Percentiles rank a stretch among this genome's conserved stretches.
Evolutionary conservation across 2,888 invertebrate genomes (phyloP).

Genomic region (Aethes cnicana): DNA sequence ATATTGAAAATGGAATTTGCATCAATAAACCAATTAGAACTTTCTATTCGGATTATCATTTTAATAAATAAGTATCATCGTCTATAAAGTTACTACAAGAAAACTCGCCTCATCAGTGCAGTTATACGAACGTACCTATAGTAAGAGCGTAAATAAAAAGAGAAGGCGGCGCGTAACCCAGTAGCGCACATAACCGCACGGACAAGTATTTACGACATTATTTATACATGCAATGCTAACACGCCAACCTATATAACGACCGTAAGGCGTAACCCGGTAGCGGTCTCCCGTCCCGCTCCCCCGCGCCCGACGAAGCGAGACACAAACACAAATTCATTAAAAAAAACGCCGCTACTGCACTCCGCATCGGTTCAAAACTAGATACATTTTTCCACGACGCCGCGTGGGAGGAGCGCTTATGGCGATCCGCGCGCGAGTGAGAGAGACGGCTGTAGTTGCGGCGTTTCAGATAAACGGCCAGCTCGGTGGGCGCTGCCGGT

Average conservation of each 20-base stretch:
- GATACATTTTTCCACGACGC: conserved; percentile 80
- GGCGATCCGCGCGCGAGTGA: conserved; percentile 42
- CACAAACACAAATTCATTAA: conserved; percentile 82
- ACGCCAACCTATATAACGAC: conserved; percentile 79
- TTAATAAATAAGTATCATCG: too few relatives aligned
- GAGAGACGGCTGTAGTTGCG: conserved; percentile 53
- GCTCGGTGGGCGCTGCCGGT: conserved; percentile 81
- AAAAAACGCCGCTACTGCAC: conserved; percentile 79
- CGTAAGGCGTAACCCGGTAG: conserved; percentile 82
- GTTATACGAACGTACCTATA: conserved; percentile 1
- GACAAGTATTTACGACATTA: conserved; percentile 75
- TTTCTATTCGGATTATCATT: conserved; percentile 15
- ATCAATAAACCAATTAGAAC: conserved; percentile 29
- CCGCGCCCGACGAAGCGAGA: conserved; percentile 76
- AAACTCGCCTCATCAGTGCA: background rate
- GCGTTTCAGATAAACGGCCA: conserved; percentile 67
- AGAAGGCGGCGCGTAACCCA: conserved; percentile 68
- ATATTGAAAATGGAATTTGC: conserved; percentile 1
- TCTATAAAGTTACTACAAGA: background rate
- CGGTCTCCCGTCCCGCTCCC: conserved; percentile 71
- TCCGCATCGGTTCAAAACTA: conserved; percentile 81
- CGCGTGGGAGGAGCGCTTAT: conserved; percentile 55
- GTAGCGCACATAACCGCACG: conserved; percentile 74
- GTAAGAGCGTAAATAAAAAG: conserved; percentile 39
- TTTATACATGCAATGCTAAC: conserved; percentile 77